These are phyloP conservation scores for Telmatochromis sp. DNA, from an alignment of 2,113 vertebrate species.

Conservation along the genomic window DNA sequence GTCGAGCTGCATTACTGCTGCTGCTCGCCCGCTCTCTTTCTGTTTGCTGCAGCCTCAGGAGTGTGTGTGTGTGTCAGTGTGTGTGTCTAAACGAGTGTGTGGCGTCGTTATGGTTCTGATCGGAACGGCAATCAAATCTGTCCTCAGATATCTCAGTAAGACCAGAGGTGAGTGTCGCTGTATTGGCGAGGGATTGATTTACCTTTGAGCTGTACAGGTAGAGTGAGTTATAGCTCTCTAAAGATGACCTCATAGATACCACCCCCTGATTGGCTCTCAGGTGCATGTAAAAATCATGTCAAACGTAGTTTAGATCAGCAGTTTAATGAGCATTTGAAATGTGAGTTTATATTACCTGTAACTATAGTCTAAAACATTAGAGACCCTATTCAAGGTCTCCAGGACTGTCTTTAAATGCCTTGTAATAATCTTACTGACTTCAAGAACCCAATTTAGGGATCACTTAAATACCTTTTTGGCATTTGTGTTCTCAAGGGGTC, in stretches of 20 bases:
- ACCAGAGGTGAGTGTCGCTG: conserved; percentile 43
- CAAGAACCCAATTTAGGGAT: neutral
- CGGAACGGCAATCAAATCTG: conserved; percentile 53
- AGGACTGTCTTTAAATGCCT: neutral
- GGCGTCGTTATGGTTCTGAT: conserved; percentile 58
- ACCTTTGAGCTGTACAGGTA: neutral
- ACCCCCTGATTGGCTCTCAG: conserved; percentile 8
- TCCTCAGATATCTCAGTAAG: conserved; percentile 54
- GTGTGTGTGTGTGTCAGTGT: neutral
- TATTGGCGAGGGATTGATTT: neutral
- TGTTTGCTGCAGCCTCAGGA: conserved; percentile 31
- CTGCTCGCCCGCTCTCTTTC: neutral
- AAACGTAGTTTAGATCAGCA: neutral
- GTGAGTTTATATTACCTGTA: neutral
- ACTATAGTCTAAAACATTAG: neutral
- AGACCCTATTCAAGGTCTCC: neutral
- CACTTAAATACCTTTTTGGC: neutral
- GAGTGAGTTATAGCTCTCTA: neutral
- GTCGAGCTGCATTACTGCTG: conserved; percentile 33
- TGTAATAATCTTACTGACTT: neutral
- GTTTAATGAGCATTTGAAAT: neutral
- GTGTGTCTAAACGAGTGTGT: neutral
- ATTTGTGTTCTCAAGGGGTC: neutral
- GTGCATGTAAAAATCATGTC: neutral
- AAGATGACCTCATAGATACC: neutral